Percentiles rank a stretch among this genome's conserved stretches.
Evolutionary conservation across 2,797 vertebrate species (phyloP).

Genomic region (Petrocephalus schoutedeni): DNA sequence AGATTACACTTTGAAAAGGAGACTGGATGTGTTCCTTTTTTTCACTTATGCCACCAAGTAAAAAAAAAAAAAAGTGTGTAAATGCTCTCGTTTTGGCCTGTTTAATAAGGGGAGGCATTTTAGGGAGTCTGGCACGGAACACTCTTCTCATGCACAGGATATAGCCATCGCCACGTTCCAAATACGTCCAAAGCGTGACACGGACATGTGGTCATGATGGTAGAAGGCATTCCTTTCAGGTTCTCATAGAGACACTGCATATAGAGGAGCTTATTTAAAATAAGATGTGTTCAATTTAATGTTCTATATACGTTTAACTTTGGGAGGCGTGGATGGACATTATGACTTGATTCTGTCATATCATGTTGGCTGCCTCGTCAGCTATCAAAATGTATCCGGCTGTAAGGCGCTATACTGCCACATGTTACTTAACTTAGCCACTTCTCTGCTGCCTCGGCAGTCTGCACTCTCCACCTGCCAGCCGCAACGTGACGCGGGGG

Average conservation of each 20-base stretch:
- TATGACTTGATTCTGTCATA: constrained; percentile 49
- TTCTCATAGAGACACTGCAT: background rate
- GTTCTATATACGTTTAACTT: background rate
- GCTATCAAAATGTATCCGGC: constrained; percentile 63
- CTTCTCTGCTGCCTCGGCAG: constrained; percentile 21
- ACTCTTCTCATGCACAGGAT: constrained; percentile 47
- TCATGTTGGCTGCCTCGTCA: constrained; percentile 51
- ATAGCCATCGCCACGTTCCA: constrained; percentile 55
- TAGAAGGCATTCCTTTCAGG: background rate
- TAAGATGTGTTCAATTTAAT: background rate
- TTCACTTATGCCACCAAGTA: background rate
- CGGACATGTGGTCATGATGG: background rate
- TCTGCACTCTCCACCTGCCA: background rate
- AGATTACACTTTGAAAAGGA: background rate
- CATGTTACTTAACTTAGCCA: constrained; percentile 43
- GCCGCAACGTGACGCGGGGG: too few species aligned
- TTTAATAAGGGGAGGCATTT: constrained; percentile 63
- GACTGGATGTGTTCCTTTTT: background rate
- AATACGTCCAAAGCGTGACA: constrained; percentile 45
- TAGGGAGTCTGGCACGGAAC: constrained; percentile 52
- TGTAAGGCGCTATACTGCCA: constrained; percentile 52
- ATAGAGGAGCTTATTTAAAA: background rate
- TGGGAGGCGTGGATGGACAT: background rate
- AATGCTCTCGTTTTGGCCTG: constrained; percentile 53
- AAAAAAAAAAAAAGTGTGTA: background rate